These are phyloP conservation scores for Xenopus petersii DNA, from an alignment of 2,797 vertebrate genomes.

Conservation along the genomic window DNA sequence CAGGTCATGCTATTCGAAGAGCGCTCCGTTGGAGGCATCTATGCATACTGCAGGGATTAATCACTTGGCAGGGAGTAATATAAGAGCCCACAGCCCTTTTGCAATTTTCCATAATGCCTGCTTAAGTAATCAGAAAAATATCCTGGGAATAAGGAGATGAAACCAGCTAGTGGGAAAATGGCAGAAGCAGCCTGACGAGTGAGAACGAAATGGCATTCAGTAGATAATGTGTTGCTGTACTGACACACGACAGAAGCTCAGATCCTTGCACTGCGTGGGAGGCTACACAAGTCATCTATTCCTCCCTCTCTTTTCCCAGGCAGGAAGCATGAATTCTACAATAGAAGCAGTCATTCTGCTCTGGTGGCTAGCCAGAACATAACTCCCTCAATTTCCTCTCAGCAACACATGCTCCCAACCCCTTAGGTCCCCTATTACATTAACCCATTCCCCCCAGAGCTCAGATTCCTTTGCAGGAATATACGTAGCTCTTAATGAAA, in stretches of 20 bases:
- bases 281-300: conserved; percentile 45
- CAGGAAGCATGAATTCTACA: conserved; percentile 57
- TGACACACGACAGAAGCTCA: conserved; percentile 62
- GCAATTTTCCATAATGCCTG: conserved; percentile 19
- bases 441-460: background rate
- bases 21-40: background rate
- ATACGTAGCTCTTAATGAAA: background rate
- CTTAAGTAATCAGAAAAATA: conserved; percentile 13
- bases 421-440: conserved; percentile 28
- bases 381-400: conserved; percentile 36
- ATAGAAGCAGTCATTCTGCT: conserved; percentile 53
- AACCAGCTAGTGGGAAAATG: conserved; percentile 19
- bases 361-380: conserved; percentile 40
- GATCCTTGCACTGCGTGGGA: conserved; percentile 55
- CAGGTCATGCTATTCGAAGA: background rate
- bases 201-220: conserved; percentile 39
- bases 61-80: background rate
- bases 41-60: background rate
- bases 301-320: conserved; percentile 60
- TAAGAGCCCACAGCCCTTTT: background rate
- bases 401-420: conserved; percentile 20
- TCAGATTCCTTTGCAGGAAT: background rate
- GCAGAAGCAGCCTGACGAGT: conserved; percentile 25
- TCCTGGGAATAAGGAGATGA: conserved; percentile 19
- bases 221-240: conserved; percentile 50